Base-by-base conservation (phyloP, 2,797 vertebrate species). In the Poecilia velifera region DNA sequence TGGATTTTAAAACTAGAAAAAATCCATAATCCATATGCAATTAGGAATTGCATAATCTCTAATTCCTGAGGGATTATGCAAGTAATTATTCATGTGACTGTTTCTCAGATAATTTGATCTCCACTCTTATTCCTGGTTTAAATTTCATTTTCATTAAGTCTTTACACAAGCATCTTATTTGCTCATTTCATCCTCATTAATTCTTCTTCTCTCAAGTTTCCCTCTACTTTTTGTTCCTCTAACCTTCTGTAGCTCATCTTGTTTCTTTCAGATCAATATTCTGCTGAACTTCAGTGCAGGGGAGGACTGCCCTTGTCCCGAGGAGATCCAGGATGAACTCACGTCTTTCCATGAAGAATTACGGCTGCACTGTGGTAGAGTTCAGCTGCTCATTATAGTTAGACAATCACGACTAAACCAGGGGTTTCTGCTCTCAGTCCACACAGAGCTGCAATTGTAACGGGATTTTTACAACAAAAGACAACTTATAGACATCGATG, bases 281-380 rank as follows among this genome's bases (percentile, higher is more conserved):
- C 94, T 99, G 84, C 93, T 99, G 91, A 99, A 97, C 95, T 99
- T 99, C 93, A 97, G 96, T 88, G 92, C 97, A 77, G 97, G 98
- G 82, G 98, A 99, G 36, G 97, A 99, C 86, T 99, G 98, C 75
- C 98, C 98, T 5, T 99, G 98, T 87, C 98, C 98, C 4, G 96
- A 97, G 18, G 98, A 98, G 62, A 97, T 98, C 91, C 97, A 97
- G 12, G 97, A 98, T 3, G 97, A 99, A n/a, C 94, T 99, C 4
- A 97, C 95, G 18, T 93, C 91, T 72, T 99, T 99, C 94, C 98
- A 99, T 3, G 97, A 98, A 90, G 98, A 99, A 81, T 93, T 99
- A 84, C 95, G 98, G 59, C 93, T 97, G 88, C 98, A 99, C 84
- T 99, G 98, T 86, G 98, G 98, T 99, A 95, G 89, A 81, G 76